These are phyloP conservation scores for Oryzias curvinotus DNA, from an alignment of 2,113 vertebrate genomes.

Conservation along the genomic window DNA sequence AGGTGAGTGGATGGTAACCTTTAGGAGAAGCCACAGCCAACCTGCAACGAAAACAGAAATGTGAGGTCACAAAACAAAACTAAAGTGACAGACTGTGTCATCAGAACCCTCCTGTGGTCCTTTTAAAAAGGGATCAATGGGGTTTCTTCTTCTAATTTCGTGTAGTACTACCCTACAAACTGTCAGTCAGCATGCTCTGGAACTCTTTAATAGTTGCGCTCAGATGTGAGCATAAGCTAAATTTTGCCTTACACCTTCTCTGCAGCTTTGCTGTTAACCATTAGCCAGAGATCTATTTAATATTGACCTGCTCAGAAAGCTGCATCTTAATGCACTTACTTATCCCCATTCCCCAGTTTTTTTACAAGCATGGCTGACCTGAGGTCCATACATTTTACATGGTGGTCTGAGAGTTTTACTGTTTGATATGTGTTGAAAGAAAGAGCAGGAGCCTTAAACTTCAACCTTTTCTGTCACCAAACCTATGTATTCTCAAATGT, in stretches of 20 bases:
- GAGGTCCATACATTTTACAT: constrained; percentile 5
- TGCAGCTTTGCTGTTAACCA: constrained; percentile 43
- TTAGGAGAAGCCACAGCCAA: too few species aligned
- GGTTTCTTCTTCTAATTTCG: constrained; percentile 31
- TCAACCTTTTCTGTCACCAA: neutral
- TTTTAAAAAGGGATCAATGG: constrained; percentile 24
- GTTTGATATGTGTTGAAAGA: constrained; percentile 5
- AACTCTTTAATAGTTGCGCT: constrained; percentile 16
- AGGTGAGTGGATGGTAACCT: too few species aligned
- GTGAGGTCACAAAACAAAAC: too few species aligned
- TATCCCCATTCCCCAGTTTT: constrained; percentile 5
- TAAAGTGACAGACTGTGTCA: too few species aligned
- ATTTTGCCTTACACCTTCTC: constrained; percentile 43
- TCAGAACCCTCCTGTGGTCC: neutral
- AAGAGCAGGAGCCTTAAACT: too few species aligned
- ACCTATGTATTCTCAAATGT: constrained; percentile 1
- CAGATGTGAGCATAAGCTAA: constrained; percentile 33
- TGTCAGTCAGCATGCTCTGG: constrained; percentile 13
- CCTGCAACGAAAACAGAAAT: too few species aligned
- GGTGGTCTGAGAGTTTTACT: neutral
- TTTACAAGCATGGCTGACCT: constrained; percentile 17
- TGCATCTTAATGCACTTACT: constrained; percentile 31
- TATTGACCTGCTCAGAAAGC: constrained; percentile 48
- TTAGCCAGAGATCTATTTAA: constrained; percentile 53
- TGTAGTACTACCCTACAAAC: constrained; percentile 48